phyloP scores from a whole-genome alignment of 2,888 invertebrate genomes.

The Agriotes lineatus region DNA sequence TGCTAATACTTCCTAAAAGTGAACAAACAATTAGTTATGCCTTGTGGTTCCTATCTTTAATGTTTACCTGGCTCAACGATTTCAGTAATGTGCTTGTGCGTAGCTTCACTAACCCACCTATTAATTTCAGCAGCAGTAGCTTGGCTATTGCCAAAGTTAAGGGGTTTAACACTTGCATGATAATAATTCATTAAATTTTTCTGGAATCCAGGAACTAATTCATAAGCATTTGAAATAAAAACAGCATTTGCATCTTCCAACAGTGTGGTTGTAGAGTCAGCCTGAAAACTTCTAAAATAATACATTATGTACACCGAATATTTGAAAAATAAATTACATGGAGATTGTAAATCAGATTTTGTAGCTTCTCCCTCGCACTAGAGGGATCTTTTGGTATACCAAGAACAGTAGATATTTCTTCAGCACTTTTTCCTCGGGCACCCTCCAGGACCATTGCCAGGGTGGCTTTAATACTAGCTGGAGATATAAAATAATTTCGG shows the following conservation, averaged over 20 bases:
- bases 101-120: conserved; percentile 71
- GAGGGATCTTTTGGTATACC: conserved; percentile 66
- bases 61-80: conserved; percentile 69
- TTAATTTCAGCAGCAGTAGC: conserved; percentile 69
- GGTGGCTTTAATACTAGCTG: conserved; percentile 74
- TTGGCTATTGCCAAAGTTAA: conserved; percentile 69
- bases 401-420: conserved; percentile 71
- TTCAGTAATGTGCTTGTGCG: conserved; percentile 70
- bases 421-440: conserved; percentile 69
- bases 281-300: conserved; percentile 48
- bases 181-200: conserved; percentile 67
- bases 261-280: conserved; percentile 49
- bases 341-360: conserved; percentile 44
- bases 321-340: conserved; percentile 32
- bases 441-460: conserved; percentile 76
- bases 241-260: conserved; percentile 68
- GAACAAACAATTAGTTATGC: background rate
- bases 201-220: conserved; percentile 66
- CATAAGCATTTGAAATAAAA: conserved; percentile 66
- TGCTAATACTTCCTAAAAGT: conserved; percentile 67
- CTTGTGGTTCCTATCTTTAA: background rate
- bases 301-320: background rate
- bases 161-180: conserved; percentile 65
- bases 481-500: conserved; percentile 76
- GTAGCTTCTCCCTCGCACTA: conserved; percentile 38